Conservation (phyloP, 2,888 invertebrate genomes). For the Cyaniris semiargus region DNA sequence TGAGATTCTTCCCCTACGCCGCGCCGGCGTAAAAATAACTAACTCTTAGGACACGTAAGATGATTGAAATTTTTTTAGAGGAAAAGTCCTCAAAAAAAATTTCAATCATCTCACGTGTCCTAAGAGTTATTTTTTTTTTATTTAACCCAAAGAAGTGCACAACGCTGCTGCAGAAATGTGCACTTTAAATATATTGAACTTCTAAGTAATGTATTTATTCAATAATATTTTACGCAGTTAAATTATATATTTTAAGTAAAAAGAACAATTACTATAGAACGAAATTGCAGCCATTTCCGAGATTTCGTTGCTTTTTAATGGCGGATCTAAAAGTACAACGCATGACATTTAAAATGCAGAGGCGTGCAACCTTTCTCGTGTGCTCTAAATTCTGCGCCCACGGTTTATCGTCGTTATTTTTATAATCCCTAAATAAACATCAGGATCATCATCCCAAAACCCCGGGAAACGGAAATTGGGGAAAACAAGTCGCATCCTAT, state of each 20-base stretch:
- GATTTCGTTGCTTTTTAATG: constrained; percentile 32
- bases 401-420: constrained; percentile 9
- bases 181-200: too few relatives aligned
- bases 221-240: too few relatives aligned
- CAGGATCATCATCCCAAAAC: not conserved
- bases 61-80: too few relatives aligned
- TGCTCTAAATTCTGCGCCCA: constrained; percentile 4
- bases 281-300: not conserved
- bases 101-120: too few relatives aligned
- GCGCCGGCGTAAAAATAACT: too few relatives aligned
- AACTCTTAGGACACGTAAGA: too few relatives aligned
- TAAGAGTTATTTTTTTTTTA: too few relatives aligned
- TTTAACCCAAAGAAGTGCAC: too few relatives aligned
- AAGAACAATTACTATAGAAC: not conserved
- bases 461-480: not conserved
- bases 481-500: not conserved
- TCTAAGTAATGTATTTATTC: too few relatives aligned
- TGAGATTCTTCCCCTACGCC: too few relatives aligned
- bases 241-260: not conserved
- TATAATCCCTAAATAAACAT: not conserved
- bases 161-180: too few relatives aligned
- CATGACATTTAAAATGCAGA: constrained; percentile 1
- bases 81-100: too few relatives aligned
- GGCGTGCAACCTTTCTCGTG: constrained; percentile 21
- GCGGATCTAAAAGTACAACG: constrained; percentile 30